Evolutionary conservation across 2,113 vertebrate genomes (phyloP).

Genomic region (Paraplagusia blochii): DNA sequence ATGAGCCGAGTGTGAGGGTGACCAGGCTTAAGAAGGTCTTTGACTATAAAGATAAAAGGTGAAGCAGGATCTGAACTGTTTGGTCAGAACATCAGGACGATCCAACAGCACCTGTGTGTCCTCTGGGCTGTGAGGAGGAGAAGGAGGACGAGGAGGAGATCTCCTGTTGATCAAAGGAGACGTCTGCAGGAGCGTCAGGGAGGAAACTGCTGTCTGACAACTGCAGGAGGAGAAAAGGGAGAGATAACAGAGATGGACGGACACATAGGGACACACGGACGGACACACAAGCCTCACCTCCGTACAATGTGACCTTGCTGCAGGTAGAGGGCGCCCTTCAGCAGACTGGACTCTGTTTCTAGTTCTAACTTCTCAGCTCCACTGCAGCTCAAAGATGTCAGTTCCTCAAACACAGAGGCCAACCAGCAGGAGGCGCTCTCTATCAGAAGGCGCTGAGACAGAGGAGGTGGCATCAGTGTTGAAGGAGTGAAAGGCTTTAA

Average conservation of each 20-base stretch:
- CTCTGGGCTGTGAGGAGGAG: no score
- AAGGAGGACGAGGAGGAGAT: slow-evolving; percentile 10
- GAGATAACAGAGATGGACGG: slow-evolving; percentile 14
- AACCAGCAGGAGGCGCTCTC: slow-evolving; percentile 41
- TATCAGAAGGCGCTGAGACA: slow-evolving; percentile 51
- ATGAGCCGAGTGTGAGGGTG: no score
- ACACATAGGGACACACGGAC: not conserved
- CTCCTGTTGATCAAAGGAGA: slow-evolving; percentile 66
- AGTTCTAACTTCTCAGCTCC: slow-evolving; percentile 76
- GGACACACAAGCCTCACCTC: slow-evolving; percentile 63
- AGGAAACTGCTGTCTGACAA: slow-evolving; percentile 78
- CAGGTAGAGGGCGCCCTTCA: slow-evolving; percentile 77
- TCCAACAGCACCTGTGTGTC: no score
- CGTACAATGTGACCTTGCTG: slow-evolving; percentile 77
- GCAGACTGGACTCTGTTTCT: slow-evolving; percentile 77
- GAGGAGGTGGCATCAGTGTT: no score
- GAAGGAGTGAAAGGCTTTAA: no score
- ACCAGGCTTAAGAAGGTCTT: no score
- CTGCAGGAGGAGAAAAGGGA: slow-evolving; percentile 61
- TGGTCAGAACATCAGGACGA: no score
- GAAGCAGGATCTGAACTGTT: no score
- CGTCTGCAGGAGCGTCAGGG: slow-evolving; percentile 82
- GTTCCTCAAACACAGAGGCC: slow-evolving; percentile 13
- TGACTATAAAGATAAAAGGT: no score
- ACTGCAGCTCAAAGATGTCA: slow-evolving; percentile 21